Base-by-base conservation (phyloP, 2,113 vertebrate species). In the Nyctibius bracteatus region DNA sequence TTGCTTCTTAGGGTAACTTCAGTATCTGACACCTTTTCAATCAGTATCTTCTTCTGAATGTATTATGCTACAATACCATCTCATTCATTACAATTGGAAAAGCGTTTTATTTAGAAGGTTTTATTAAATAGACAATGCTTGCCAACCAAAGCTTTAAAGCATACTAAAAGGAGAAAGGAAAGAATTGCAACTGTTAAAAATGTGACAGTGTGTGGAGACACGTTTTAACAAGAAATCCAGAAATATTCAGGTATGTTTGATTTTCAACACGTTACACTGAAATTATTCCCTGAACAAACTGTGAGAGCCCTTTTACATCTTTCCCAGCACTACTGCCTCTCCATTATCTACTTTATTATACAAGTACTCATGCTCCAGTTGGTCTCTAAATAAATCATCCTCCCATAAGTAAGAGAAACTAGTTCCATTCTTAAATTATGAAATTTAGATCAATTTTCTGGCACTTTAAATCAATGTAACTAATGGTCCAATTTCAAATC, bases 401-500 rank as follows among this genome's bases (percentile, higher is more conserved):
- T 88, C 55, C 57, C 30, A 1, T 85, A 96, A 96, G 71, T 90
- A 96, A 88, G 79, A 96, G 62, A 96, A 96, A 94, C 88, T 93
- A 78, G 86, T 91, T 95, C 70, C 87, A 92, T 85, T 95, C 93
- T 86, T 94, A 89, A 96, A 96, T 96, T 95, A 97, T 90, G 92
- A 96, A 96, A 96, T 97, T 96, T 92, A 91, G 84, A 96, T 94
- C 81, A 96, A 96, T 97, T 96, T 97, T 96, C 95, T 97, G 80
- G 94, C 82, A 95, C 80, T 96, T 97, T 92, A 97, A 96, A 96
- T 97, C 96, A 97, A 83, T 91, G 77, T 93, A 94, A 96, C 84
- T 96, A 97, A 96, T 96, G 87, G 91, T 65, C 87, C 89, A 94
- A 92, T 95, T 97, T 96, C 85, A 96, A 97, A 96, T 94, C 92